Percentiles rank a stretch among this genome's conserved stretches.
Conservation (phyloP, 2,888 invertebrate species). For the Caenorhabditis sp. region DNA sequence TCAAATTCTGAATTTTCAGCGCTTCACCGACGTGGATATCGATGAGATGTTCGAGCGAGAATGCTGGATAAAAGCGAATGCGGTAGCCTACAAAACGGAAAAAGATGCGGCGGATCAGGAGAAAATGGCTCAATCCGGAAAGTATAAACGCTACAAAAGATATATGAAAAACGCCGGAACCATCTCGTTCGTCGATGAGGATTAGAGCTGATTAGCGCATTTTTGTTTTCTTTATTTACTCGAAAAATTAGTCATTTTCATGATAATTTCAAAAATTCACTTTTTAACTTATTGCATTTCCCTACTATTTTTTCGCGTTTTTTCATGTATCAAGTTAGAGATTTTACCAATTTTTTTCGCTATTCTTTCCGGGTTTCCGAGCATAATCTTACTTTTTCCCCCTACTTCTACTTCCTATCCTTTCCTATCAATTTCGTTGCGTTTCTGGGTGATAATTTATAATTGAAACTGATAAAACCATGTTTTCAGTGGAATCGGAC, state of each 20-base stretch:
- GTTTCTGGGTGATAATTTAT: conserved; percentile 50
- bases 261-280: not conserved
- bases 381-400: conserved; percentile 29
- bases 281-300: not conserved
- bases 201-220: conserved; percentile 47
- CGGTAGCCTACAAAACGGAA: conserved; percentile 88
- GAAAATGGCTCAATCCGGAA: conserved; percentile 90
- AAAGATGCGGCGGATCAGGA: conserved; percentile 92
- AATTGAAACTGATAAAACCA: conserved; percentile 40
- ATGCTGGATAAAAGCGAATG: conserved; percentile 91
- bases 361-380: conserved; percentile 33
- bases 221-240: too few relatives aligned
- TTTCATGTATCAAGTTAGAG: conserved; percentile 11
- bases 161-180: conserved; percentile 93
- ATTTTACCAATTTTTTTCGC: conserved; percentile 18
- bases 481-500: conserved; percentile 5
- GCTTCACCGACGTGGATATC: conserved; percentile 89
- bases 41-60: conserved; percentile 89
- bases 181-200: conserved; percentile 89
- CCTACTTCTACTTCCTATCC: conserved; percentile 8
- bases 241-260: conserved; percentile 12
- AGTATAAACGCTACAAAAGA: conserved; percentile 91
- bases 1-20: conserved; percentile 70
- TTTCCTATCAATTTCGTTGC: not conserved
- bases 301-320: conserved; percentile 1